phyloP scores from a whole-genome alignment of 2,113 vertebrate species.

The Leptobrachium leishanense region DNA sequence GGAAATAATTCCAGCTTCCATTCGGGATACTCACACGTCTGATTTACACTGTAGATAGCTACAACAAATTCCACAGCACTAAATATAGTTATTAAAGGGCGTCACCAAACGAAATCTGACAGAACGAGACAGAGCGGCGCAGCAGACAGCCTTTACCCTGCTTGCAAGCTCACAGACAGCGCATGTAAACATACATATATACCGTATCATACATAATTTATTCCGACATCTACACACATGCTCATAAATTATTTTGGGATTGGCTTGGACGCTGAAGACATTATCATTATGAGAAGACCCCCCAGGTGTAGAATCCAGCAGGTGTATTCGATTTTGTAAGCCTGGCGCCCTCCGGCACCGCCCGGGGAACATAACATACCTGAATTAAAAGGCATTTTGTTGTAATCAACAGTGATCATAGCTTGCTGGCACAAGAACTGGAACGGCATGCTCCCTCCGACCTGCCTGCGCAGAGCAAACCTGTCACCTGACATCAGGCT shows the following conservation, averaged over 20 bases:
- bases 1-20: no score
- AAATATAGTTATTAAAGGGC: no score
- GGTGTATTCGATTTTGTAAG: neutral
- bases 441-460: neutral
- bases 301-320: neutral
- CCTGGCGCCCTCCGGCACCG: neutral
- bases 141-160: no score
- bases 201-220: neutral
- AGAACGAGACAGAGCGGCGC: no score
- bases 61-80: no score
- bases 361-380: neutral
- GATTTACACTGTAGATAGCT: no score
- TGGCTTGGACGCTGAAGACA: neutral
- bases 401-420: neutral
- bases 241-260: neutral
- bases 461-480: neutral
- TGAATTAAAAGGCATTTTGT: conserved; percentile 2
- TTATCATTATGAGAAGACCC: conserved; percentile 23
- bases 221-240: neutral
- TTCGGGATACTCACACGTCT: no score
- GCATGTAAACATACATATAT: no score
- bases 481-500: neutral
- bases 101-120: no score
- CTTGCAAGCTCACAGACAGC: no score
- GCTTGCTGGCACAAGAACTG: conserved; percentile 1